These are phyloP conservation scores for Drosophila nigrodunni DNA, from an alignment of 1,140 invertebrate species.

Conservation along the genomic window DNA sequence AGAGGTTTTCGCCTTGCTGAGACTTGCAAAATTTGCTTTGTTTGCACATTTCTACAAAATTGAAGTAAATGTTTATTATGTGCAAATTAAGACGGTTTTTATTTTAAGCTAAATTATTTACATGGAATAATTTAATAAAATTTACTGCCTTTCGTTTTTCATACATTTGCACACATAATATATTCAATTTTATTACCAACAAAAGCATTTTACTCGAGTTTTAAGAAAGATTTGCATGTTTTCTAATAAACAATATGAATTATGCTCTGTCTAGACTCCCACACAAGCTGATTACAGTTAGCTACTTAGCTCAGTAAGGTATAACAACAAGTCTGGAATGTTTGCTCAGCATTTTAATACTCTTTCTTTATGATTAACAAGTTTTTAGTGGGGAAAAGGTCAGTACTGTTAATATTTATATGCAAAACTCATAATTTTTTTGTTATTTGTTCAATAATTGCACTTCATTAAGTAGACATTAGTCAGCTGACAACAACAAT, in stretches of 20 bases:
- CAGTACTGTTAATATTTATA: conserved; percentile 41
- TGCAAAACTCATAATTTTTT: conserved; percentile 38
- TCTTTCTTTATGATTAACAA: not conserved
- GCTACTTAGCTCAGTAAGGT: no score
- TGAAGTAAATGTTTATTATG: conserved; percentile 23
- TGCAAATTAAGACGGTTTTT: conserved; percentile 20
- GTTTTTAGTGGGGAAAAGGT: conserved; percentile 64
- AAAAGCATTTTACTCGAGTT: not conserved
- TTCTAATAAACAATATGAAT: not conserved
- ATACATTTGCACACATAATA: not conserved
- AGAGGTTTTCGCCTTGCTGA: conserved; percentile 8
- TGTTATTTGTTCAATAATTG: conserved; percentile 41
- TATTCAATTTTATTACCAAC: not conserved
- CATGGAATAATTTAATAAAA: not conserved
- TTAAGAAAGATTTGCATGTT: not conserved
- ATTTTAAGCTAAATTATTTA: not conserved
- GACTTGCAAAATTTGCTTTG: conserved; percentile 15
- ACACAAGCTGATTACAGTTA: no score
- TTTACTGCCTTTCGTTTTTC: not conserved
- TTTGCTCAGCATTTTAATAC: no score
- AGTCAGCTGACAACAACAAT: conserved; percentile 23
- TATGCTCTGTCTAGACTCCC: not conserved
- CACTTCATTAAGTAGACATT: conserved; percentile 33
- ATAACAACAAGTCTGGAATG: no score
- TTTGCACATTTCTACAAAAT: conserved; percentile 1